phyloP scores from a whole-genome alignment of 2,113 vertebrate species.

The Natator depressus region DNA sequence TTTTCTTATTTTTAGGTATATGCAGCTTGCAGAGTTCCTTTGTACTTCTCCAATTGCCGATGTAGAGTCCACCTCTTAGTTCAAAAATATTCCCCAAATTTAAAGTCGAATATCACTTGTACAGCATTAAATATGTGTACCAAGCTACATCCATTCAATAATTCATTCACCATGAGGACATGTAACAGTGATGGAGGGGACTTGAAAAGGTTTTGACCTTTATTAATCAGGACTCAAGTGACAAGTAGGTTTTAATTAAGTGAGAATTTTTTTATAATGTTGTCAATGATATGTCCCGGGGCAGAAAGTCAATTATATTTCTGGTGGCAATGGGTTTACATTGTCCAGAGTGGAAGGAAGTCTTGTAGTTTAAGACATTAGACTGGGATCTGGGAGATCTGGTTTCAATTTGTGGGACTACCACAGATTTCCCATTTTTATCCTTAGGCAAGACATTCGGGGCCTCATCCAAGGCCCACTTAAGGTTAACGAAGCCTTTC shows the following conservation, averaged over 20 bases:
- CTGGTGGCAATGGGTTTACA: background rate
- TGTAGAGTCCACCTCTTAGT: background rate
- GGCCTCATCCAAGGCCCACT: background rate
- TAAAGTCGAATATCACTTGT: background rate
- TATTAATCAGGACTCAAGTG: background rate
- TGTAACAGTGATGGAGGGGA: background rate
- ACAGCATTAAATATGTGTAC: background rate
- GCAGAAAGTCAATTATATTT: background rate
- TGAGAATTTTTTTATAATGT: background rate
- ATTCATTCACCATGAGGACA: background rate
- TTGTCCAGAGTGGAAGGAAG: background rate
- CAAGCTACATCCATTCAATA: background rate
- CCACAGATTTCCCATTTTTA: conserved; percentile 1
- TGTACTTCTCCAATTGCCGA: background rate
- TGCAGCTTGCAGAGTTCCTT: background rate
- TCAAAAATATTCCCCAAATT: background rate
- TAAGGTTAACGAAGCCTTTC: background rate
- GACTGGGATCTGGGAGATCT: background rate
- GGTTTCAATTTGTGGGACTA: background rate
- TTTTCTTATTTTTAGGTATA: background rate
- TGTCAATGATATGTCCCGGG: background rate
- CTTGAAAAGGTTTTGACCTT: conserved; percentile 31
- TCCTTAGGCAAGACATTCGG: background rate
- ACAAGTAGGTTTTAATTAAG: conserved; percentile 10
- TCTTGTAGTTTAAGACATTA: background rate